A percentile compares a stretch with the other conserved stretches of the same genome.
Conservation (phyloP, 2,888 invertebrate genomes). For the Acrocera orbiculus region DNA sequence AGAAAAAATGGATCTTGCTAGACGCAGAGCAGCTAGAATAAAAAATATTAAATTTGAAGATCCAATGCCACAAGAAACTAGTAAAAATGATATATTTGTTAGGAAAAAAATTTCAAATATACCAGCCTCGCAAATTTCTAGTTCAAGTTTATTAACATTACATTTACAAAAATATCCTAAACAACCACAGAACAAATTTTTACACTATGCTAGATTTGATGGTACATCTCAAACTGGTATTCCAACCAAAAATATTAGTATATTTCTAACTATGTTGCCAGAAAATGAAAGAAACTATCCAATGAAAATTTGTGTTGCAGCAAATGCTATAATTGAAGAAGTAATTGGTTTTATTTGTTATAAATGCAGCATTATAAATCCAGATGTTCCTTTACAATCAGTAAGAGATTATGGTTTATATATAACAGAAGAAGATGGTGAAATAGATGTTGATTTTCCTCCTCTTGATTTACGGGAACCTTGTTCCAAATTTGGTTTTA, state of each 20-base stretch:
- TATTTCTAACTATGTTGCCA: slow-evolving; percentile 76
- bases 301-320: slow-evolving; percentile 59
- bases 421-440: slow-evolving; percentile 89
- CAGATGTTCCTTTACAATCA: slow-evolving; percentile 42
- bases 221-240: slow-evolving; percentile 67
- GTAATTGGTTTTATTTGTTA: slow-evolving; percentile 86
- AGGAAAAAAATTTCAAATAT: slow-evolving; percentile 28
- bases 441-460: slow-evolving; percentile 81
- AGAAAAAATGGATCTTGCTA: slow-evolving; percentile 75
- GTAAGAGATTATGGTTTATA: slow-evolving; percentile 67
- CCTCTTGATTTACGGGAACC: slow-evolving; percentile 74
- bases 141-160: slow-evolving; percentile 54
- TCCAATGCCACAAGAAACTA: slow-evolving; percentile 36
- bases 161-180: slow-evolving; percentile 60
- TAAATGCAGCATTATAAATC: slow-evolving; percentile 50
- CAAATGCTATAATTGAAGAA: slow-evolving; percentile 73
- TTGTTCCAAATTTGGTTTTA: slow-evolving; percentile 85
- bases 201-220: slow-evolving; percentile 81
- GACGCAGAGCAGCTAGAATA: slow-evolving; percentile 59
- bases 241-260: slow-evolving; percentile 67
- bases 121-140: too few relatives aligned
- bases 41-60: slow-evolving; percentile 58
- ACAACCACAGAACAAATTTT: slow-evolving; percentile 68
- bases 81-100: slow-evolving; percentile 31
- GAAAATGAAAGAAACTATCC: slow-evolving; percentile 70